A percentile compares a stretch with the other conserved stretches of the same genome.
Conservation (phyloP, 2,888 invertebrate species). For the Mantis religiosa region DNA sequence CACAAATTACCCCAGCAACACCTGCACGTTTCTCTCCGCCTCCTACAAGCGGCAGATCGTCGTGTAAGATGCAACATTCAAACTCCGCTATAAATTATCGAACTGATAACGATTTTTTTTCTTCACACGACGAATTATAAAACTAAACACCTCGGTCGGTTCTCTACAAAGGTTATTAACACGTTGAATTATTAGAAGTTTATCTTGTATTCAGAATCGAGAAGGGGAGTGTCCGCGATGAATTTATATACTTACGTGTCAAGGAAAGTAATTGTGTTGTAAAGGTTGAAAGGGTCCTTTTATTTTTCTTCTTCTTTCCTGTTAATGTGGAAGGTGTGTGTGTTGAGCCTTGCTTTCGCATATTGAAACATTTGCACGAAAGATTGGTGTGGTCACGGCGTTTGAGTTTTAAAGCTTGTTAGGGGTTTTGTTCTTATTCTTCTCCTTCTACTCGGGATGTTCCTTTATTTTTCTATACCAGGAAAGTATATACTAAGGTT, state of each 20-base stretch:
- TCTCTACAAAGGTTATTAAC: constrained; percentile 11
- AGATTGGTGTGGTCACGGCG: background rate
- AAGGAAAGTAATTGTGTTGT: background rate
- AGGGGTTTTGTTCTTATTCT: no score
- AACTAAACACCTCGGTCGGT: constrained; percentile 8
- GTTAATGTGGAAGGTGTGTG: background rate
- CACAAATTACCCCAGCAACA: constrained; percentile 7
- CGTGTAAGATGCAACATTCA: background rate
- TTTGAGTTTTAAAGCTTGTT: no score
- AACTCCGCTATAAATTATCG: background rate
- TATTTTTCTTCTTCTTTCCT: background rate
- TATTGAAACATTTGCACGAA: background rate
- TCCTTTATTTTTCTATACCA: no score
- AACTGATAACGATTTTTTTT: constrained; percentile 12
- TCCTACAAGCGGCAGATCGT: background rate
- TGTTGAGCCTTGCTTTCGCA: background rate
- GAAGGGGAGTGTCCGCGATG: background rate
- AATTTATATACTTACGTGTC: background rate
- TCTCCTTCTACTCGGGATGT: no score
- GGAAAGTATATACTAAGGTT: no score
- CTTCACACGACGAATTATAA: constrained; percentile 2
- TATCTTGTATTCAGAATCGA: background rate
- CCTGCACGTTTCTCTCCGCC: background rate
- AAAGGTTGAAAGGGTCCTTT: background rate
- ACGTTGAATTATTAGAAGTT: background rate